phyloP scores from a whole-genome alignment of 2,888 invertebrate species.

The Adela reaumurella region DNA sequence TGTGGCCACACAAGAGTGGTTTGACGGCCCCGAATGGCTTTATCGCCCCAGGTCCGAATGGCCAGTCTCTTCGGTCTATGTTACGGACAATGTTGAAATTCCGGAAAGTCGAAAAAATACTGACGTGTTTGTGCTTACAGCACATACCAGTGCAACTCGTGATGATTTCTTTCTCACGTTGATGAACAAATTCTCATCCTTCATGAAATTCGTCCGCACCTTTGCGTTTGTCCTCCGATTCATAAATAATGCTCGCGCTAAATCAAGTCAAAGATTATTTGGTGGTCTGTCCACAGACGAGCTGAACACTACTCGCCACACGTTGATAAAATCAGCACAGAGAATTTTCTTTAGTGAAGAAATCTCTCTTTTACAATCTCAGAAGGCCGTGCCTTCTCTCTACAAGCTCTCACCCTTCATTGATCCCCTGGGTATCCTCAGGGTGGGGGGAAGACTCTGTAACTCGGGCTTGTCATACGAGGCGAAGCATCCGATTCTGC shows the following conservation, averaged over 20 bases:
- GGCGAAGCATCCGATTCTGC: conserved; percentile 16
- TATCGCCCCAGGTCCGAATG: conserved; percentile 1
- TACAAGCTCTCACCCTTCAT: conserved; percentile 12
- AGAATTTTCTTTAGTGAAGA: neutral
- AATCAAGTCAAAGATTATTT: neutral
- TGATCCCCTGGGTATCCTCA: conserved; percentile 13
- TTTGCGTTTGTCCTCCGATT: neutral
- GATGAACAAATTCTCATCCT: neutral
- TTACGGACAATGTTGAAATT: neutral
- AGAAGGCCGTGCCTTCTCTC: conserved; percentile 1
- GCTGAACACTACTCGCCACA: neutral
- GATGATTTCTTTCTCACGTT: neutral
- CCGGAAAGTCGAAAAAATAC: neutral
- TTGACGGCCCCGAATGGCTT: conserved; percentile 13
- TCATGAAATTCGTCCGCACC: neutral
- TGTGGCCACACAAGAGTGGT: conserved; percentile 10
- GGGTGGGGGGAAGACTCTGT: conserved; percentile 18
- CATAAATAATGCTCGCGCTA: neutral
- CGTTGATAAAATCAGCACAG: conserved; percentile 4
- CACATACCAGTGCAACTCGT: neutral
- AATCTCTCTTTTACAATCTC: neutral
- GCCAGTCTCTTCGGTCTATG: conserved; percentile 2
- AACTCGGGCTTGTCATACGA: conserved; percentile 12
- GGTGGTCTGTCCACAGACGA: conserved; percentile 1
- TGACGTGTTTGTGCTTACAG: neutral